Percentiles rank a stretch among this genome's conserved stretches.
Evolutionary conservation across 1,140 invertebrate species (phyloP).

Genomic region (Leptinotarsa undecemlineata): DNA sequence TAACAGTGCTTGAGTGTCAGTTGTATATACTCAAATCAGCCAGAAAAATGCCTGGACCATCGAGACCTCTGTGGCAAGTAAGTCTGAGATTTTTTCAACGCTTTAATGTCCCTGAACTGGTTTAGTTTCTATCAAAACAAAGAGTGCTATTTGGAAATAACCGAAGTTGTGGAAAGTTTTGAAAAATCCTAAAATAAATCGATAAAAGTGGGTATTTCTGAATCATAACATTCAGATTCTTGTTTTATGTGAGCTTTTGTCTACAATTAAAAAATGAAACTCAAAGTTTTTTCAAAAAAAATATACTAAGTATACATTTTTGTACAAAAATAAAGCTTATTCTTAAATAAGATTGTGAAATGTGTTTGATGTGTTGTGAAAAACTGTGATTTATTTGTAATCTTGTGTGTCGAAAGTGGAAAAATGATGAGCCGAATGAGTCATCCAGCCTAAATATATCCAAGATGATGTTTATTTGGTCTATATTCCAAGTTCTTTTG

Average conservation of each 20-base stretch:
- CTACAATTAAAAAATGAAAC: background rate
- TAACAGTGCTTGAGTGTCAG: conserved; percentile 18
- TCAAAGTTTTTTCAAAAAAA: background rate
- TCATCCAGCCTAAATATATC: background rate
- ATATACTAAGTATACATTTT: background rate
- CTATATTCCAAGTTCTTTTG: conserved; percentile 12
- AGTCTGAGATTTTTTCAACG: conserved; percentile 32
- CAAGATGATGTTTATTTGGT: conserved; percentile 5
- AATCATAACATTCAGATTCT: too few relatives aligned
- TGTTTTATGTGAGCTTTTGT: too few relatives aligned
- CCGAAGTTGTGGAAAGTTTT: too few relatives aligned
- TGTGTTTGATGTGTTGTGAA: background rate
- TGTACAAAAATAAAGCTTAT: background rate
- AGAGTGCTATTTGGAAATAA: too few relatives aligned
- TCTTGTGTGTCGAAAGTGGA: background rate
- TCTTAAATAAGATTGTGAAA: background rate
- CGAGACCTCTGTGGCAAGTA: conserved; percentile 54
- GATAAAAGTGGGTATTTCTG: too few relatives aligned
- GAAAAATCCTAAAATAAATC: too few relatives aligned
- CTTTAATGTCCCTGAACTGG: background rate
- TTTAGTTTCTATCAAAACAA: too few relatives aligned
- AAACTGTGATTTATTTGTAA: background rate
- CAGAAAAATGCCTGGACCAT: conserved; percentile 52
- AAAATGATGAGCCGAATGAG: background rate
- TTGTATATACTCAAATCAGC: conserved; percentile 25